Conservation (phyloP, 2,888 invertebrate genomes). For the Athripsodes cinereus region DNA sequence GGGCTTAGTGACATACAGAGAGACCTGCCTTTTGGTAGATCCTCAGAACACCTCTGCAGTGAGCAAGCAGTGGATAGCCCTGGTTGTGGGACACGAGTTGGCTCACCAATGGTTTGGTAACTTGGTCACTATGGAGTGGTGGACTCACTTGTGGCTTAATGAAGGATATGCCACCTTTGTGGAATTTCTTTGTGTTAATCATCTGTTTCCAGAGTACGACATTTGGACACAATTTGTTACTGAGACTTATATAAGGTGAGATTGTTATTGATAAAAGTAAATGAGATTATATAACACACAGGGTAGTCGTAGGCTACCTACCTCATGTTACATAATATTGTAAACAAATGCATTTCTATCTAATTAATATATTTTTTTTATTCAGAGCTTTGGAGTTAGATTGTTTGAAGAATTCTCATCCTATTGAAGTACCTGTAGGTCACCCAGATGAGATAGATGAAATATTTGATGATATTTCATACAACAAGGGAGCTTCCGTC, state of each 20-base stretch:
- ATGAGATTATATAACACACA: background rate
- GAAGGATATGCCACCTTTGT: constrained; percentile 96
- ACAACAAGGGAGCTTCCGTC: constrained; percentile 91
- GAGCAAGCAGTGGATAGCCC: constrained; percentile 78
- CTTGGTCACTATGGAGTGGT: constrained; percentile 97
- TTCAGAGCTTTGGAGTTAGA: constrained; percentile 77
- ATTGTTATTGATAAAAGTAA: background rate
- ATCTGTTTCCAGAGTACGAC: constrained; percentile 90
- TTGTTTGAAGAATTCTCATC: constrained; percentile 86
- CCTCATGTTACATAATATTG: background rate
- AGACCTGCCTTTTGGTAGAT: constrained; percentile 86
- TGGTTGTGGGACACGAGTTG: constrained; percentile 87
- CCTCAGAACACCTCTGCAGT: constrained; percentile 82
- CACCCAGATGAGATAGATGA: constrained; percentile 95
- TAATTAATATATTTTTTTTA: too few species aligned
- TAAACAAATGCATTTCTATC: background rate
- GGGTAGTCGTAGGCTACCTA: background rate
- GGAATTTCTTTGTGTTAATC: constrained; percentile 88
- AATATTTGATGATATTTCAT: constrained; percentile 96
- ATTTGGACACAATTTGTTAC: constrained; percentile 97
- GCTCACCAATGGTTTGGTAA: constrained; percentile 99
- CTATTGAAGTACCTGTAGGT: constrained; percentile 92
- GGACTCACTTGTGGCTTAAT: constrained; percentile 95
- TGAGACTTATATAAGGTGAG: constrained; percentile 66
- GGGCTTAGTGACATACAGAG: constrained; percentile 91